Evolutionary conservation across 2,888 invertebrate species (phyloP).

Genomic region (Celastrina argiolus): DNA sequence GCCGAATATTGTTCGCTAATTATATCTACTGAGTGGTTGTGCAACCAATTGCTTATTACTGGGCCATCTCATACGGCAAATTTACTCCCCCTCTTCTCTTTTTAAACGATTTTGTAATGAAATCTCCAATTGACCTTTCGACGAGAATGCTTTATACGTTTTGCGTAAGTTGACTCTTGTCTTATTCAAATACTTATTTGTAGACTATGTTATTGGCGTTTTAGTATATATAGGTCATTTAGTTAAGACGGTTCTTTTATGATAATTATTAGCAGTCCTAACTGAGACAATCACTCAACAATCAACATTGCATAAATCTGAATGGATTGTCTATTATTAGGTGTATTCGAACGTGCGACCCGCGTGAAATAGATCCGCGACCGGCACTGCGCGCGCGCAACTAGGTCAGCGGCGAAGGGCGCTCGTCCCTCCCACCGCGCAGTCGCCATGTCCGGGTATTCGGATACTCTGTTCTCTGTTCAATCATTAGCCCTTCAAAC

Average conservation of each 20-base stretch:
- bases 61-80: constrained; percentile 35
- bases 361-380: constrained; percentile 37
- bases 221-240: neutral
- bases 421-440: constrained; percentile 38
- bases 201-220: neutral
- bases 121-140: constrained; percentile 21
- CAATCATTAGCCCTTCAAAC: constrained; percentile 5
- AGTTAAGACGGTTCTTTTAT: neutral
- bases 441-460: constrained; percentile 36
- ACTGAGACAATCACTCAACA: neutral
- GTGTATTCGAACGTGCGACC: constrained; percentile 27
- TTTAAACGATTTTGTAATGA: constrained; percentile 17
- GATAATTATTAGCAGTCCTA: neutral
- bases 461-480: neutral
- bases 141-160: neutral
- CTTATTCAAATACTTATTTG: neutral
- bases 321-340: constrained; percentile 18
- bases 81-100: neutral
- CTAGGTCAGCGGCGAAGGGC: constrained; percentile 45
- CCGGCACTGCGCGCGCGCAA: constrained; percentile 35
- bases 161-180: neutral
- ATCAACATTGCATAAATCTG: neutral
- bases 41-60: constrained; percentile 33
- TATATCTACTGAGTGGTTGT: constrained; percentile 27
- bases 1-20: constrained; percentile 13